A percentile compares a stretch with the other conserved stretches of the same genome.
Conservation (phyloP, 2,113 vertebrate genomes). For the Heterocephalus glaber region DNA sequence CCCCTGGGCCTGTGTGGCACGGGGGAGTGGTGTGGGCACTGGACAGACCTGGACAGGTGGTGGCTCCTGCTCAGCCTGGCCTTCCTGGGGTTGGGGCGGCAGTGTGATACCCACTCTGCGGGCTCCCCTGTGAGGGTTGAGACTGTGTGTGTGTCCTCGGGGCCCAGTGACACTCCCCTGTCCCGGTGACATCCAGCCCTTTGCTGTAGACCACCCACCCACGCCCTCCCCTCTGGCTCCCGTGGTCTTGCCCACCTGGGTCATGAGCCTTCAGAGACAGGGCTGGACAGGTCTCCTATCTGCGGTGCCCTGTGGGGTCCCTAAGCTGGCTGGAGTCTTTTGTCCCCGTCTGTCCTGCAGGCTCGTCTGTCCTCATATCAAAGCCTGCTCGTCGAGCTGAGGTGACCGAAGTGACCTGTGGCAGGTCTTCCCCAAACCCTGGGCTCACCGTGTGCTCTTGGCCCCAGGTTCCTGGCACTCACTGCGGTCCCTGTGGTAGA, state of each 20-base stretch:
- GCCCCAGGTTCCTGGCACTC: background rate
- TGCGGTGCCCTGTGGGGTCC: background rate
- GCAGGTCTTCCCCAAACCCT: background rate
- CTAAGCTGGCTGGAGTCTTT: background rate
- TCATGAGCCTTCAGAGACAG: background rate
- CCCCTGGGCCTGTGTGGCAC: background rate
- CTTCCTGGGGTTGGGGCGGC: background rate
- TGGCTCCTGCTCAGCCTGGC: background rate
- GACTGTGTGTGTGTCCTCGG: rapidly evolving
- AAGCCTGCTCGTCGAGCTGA: background rate
- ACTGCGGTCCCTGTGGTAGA: background rate
- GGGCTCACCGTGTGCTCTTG: background rate
- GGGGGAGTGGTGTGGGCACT: background rate
- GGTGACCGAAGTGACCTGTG: too few relatives aligned
- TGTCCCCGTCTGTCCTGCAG: background rate
- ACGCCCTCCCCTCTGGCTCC: background rate
- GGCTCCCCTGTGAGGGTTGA: background rate
- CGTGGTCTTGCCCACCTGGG: background rate
- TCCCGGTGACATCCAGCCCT: background rate
- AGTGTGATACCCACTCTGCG: background rate
- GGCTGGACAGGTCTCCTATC: background rate
- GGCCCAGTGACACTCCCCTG: background rate
- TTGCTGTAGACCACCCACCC: background rate
- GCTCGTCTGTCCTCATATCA: too few relatives aligned
- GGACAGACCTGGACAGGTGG: background rate